Evolutionary conservation across 1,140 invertebrate species (phyloP), one percentile per base, ranked within the genome.

Genomic region (Scylla paramamosain): DNA sequence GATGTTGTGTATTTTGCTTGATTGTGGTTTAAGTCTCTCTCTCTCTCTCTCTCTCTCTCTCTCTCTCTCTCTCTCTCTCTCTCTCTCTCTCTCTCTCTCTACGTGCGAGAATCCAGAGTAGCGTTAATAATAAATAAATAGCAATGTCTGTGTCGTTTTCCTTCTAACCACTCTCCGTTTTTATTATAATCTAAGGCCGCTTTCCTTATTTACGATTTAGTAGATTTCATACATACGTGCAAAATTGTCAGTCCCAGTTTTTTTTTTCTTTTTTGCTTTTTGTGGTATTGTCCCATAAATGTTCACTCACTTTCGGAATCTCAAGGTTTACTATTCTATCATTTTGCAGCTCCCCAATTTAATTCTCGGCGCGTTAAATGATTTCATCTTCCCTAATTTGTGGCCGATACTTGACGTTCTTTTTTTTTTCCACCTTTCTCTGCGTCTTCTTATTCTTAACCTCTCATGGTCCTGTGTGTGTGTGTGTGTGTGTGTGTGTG

Each of bases 361-460:
- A n/a, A 77, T 77, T 77, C n/a, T 25, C 2, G 67, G 20, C n/a
- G 67, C 67, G 67, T n/a, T 77, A 25, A 25, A n/a, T 77, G 67
- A 77, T 77, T 77, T 77, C 67, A 77, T 6, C 67, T 77, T 77
- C 67, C n/a, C n/a, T n/a, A n/a, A 77, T 77, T 77, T 77, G 67
- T 77, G 67, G 67, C 20, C 20, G 25, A 77, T 77, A 59, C 52
- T 59, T 59, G 52, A 59, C 52, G 2, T 14, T 20, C 16, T 14
- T 59, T 59, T 59, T 59, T 59, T 3, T 20, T 59, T 59, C 16
- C 52, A 2, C 39, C 6, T 39, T 39, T 6, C 39, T 39, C 39
- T 6, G 1, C 39, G 39, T 39, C 1, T 39, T 39, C 39, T 20
- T 12, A 14, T 12, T 59, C 52, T 12, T 12, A 59, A 20, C 52